Percentiles rank a stretch among this genome's conserved stretches.
Conservation (phyloP, 1,140 invertebrate species). For the Araneus ventricosus region DNA sequence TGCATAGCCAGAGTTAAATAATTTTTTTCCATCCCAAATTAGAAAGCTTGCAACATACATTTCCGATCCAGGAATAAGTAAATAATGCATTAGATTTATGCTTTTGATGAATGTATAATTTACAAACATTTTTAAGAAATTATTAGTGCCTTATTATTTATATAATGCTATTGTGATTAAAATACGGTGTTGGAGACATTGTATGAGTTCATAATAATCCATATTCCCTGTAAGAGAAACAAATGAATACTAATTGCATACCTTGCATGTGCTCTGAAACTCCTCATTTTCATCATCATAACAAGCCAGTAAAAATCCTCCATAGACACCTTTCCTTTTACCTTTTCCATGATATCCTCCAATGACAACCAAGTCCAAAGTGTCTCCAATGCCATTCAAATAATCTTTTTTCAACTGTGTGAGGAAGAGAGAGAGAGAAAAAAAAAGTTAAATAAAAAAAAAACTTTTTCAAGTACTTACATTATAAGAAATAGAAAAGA, state of each 20-base stretch:
- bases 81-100: no score
- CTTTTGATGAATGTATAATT: no score
- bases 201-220: no score
- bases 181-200: no score
- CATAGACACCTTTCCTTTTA: constrained; percentile 95
- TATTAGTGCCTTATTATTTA: no score
- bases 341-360: constrained; percentile 97
- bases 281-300: constrained; percentile 96
- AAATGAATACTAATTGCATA: constrained; percentile 78
- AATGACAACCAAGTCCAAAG: constrained; percentile 91
- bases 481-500: background rate
- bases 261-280: constrained; percentile 95
- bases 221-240: background rate
- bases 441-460: background rate
- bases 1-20: no score
- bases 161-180: no score
- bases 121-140: no score
- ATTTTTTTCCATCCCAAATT: no score
- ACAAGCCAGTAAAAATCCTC: constrained; percentile 98
- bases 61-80: no score
- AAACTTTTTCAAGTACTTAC: background rate
- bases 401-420: constrained; percentile 84
- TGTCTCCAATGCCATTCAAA: constrained; percentile 84
- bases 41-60: no score
- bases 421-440: background rate